Evolutionary conservation across 2,113 vertebrate genomes (phyloP).

Genomic region (Amphiprion percula): DNA sequence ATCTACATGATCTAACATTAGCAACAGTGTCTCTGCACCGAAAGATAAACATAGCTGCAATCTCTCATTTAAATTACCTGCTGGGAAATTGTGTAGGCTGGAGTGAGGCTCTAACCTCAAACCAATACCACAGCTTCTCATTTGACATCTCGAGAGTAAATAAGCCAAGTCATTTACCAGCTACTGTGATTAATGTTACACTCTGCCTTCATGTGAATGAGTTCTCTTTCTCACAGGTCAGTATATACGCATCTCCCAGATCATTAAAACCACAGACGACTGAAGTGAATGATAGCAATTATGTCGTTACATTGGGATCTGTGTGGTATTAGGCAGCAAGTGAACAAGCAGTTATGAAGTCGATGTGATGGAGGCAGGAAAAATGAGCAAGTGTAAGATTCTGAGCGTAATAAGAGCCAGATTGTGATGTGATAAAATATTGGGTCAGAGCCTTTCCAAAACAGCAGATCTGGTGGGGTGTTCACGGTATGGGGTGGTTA

Average conservation of each 20-base stretch:
- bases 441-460: too few relatives aligned
- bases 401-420: too few relatives aligned
- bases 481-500: too few relatives aligned
- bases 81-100: slow-evolving; percentile 74
- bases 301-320: too few relatives aligned
- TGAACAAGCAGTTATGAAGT: too few relatives aligned
- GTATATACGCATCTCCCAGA: background rate
- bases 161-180: slow-evolving; percentile 69
- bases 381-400: too few relatives aligned
- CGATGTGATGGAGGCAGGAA: too few relatives aligned
- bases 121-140: slow-evolving; percentile 68
- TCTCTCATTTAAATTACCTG: slow-evolving; percentile 74
- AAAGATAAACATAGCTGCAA: slow-evolving; percentile 63
- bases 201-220: slow-evolving; percentile 39
- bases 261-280: too few relatives aligned
- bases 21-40: background rate
- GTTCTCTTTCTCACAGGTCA: slow-evolving; percentile 45
- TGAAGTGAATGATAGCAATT: too few relatives aligned
- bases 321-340: too few relatives aligned
- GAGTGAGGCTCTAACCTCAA: slow-evolving; percentile 64
- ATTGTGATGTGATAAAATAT: too few relatives aligned
- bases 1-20: slow-evolving; percentile 17
- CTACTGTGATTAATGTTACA: slow-evolving; percentile 63
- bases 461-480: too few relatives aligned
- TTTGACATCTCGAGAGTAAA: slow-evolving; percentile 58